A percentile compares a stretch with the other conserved stretches of the same genome.
phyloP scores from a whole-genome alignment of 1,140 invertebrate species.

The Pantala flavescens region DNA sequence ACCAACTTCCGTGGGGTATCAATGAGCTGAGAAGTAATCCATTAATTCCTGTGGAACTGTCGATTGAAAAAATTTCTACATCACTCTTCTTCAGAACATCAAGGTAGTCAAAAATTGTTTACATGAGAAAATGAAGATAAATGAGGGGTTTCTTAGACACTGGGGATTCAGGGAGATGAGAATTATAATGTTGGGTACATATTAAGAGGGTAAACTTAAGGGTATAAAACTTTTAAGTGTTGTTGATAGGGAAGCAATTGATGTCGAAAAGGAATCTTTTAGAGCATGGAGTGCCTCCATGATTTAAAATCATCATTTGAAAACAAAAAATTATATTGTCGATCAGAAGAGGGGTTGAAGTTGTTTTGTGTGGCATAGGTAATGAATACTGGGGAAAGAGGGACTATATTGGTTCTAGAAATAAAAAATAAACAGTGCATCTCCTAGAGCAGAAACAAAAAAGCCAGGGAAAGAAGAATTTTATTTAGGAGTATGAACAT shows the following conservation, averaged over 20 bases:
- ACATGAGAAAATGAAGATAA: neutral
- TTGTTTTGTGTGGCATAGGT: neutral
- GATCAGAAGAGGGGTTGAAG: conserved; percentile 16
- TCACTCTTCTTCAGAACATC: neutral
- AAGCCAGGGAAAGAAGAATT: conserved; percentile 11
- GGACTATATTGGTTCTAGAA: conserved; percentile 13
- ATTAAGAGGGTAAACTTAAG: neutral
- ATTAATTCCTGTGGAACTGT: neutral
- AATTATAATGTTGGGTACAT: neutral
- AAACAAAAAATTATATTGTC: conserved; percentile 17
- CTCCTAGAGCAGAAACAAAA: conserved; percentile 1
- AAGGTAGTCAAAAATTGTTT: neutral
- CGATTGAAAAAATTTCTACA: neutral
- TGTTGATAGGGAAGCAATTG: neutral
- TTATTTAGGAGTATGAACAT: conserved; percentile 12
- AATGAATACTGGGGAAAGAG: conserved; percentile 12
- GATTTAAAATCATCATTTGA: neutral
- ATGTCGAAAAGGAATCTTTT: neutral
- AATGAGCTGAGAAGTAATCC: neutral
- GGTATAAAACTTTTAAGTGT: neutral
- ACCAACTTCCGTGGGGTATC: neutral
- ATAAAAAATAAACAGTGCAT: conserved; percentile 7
- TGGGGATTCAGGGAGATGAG: neutral
- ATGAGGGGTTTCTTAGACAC: neutral
- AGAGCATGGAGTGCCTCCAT: neutral